phyloP scores from a whole-genome alignment of 2,113 vertebrate genomes.

The Paralichthys olivaceus region DNA sequence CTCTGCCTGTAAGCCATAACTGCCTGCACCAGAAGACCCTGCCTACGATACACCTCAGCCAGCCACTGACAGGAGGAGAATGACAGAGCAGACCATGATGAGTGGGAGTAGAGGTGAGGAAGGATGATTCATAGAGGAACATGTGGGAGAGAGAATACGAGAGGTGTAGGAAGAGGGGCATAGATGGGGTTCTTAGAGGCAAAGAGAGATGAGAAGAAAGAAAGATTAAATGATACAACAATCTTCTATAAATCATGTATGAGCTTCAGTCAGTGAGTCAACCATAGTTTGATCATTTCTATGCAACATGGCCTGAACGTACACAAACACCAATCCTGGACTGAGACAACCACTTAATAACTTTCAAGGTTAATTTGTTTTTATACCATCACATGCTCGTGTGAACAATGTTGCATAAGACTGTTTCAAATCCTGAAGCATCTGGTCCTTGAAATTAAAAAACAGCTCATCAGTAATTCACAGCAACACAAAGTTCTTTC shows the following conservation, averaged over 20 bases:
- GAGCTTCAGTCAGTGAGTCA: not conserved
- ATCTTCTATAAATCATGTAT: not conserved
- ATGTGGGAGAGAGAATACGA: conserved; percentile 11
- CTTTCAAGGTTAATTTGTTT: no score
- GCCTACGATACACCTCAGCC: conserved; percentile 89
- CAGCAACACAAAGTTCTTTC: conserved; percentile 49
- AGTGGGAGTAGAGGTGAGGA: conserved; percentile 15
- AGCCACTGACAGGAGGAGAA: conserved; percentile 85
- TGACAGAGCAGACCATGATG: not conserved
- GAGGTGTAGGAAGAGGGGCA: not conserved
- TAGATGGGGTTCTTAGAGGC: not conserved
- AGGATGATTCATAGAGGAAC: not conserved
- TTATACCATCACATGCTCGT: no score
- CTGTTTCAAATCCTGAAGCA: no score
- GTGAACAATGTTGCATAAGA: no score
- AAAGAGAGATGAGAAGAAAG: not conserved
- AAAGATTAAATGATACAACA: not conserved
- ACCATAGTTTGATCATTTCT: not conserved
- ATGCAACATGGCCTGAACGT: not conserved
- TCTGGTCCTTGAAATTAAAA: conserved; percentile 1
- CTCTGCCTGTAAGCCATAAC: conserved; percentile 94
- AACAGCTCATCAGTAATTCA: not conserved
- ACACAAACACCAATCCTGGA: not conserved
- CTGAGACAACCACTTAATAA: no score
- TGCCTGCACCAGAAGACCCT: conserved; percentile 91